These are phyloP conservation scores for Masticophis lateralis DNA, from an alignment of 2,797 vertebrate genomes.

Conservation along the genomic window DNA sequence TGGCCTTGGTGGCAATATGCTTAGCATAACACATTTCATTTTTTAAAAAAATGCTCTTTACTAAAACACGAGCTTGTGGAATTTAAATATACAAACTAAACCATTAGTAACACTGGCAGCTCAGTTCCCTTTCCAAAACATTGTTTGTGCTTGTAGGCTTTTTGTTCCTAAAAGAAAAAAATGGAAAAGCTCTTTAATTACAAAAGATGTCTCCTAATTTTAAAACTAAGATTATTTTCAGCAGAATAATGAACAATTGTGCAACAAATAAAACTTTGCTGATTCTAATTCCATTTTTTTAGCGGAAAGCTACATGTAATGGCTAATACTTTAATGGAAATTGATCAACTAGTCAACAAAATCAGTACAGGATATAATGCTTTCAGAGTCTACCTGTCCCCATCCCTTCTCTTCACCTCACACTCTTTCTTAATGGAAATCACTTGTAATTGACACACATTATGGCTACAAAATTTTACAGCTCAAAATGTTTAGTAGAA, in stretches of 20 bases:
- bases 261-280: slow-evolving; percentile 46
- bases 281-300: slow-evolving; percentile 62
- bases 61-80: background rate
- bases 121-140: background rate
- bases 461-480: slow-evolving; percentile 67
- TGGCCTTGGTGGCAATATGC: background rate
- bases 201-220: slow-evolving; percentile 40
- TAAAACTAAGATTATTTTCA: background rate
- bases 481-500: slow-evolving; percentile 65
- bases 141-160: slow-evolving; percentile 11
- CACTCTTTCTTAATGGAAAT: slow-evolving; percentile 51
- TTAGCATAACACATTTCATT: background rate
- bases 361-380: slow-evolving; percentile 56
- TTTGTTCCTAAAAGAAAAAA: slow-evolving; percentile 19
- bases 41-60: background rate
- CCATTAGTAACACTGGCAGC: background rate
- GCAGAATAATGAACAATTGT: slow-evolving; percentile 49
- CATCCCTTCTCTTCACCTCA: background rate
- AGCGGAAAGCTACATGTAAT: slow-evolving; percentile 65
- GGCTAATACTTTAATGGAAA: slow-evolving; percentile 66
- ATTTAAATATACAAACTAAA: background rate
- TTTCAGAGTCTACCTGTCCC: slow-evolving; percentile 32
- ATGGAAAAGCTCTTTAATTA: slow-evolving; percentile 33
- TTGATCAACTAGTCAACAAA: slow-evolving; percentile 62
- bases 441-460: slow-evolving; percentile 61